phyloP scores from a whole-genome alignment of 2,797 vertebrate genomes.

The Dryobates pubescens region DNA sequence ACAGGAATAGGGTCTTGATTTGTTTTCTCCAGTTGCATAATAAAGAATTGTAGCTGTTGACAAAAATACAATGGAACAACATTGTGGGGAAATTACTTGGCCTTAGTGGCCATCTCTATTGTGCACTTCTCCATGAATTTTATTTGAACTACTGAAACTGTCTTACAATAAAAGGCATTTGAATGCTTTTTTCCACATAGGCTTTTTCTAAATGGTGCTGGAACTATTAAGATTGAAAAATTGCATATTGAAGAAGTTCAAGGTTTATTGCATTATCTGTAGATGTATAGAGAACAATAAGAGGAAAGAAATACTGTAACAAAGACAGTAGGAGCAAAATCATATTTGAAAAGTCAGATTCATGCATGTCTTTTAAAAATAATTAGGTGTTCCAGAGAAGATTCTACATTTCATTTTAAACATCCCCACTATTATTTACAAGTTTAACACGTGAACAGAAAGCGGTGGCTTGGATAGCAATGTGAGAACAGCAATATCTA shows the following conservation, averaged over 20 bases:
- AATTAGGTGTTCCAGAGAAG: not conserved
- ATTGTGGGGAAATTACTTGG: not conserved
- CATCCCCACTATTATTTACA: not conserved
- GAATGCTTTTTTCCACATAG: not conserved
- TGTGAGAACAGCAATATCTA: not conserved
- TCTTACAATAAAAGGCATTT: not conserved
- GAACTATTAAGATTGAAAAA: not conserved
- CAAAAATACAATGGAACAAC: not conserved
- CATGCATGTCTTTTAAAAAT: not conserved
- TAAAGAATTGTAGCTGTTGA: not conserved
- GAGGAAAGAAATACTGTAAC: not conserved
- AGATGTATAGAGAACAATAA: not conserved
- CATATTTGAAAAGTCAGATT: not conserved
- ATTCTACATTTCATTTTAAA: not conserved
- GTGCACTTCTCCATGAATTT: not conserved
- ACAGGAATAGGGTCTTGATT: not conserved
- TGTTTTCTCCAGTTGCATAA: not conserved
- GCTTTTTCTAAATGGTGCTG: not conserved
- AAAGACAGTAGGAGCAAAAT: not conserved
- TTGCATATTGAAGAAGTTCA: not conserved
- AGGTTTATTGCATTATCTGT: not conserved
- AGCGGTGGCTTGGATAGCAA: not conserved
- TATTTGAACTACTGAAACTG: not conserved
- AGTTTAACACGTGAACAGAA: not conserved
- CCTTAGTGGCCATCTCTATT: not conserved